Base-by-base conservation (phyloP, 2,113 vertebrate species). In the Nerophis lumbriciformis region DNA sequence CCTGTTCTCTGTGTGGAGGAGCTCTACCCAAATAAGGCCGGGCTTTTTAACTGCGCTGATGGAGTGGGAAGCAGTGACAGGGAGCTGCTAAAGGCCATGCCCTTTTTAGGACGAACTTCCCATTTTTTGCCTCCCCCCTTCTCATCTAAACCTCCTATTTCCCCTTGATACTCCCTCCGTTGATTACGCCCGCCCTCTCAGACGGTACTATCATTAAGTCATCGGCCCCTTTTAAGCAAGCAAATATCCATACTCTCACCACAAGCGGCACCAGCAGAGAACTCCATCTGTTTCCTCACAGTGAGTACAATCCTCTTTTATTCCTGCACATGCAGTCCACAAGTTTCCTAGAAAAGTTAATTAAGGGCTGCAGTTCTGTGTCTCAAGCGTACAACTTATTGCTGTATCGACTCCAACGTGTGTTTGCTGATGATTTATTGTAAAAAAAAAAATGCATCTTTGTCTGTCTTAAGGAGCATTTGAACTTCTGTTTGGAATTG, bases 1-100 rank as follows among this genome's bases (percentile, higher is more conserved):
- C 54, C 60, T 82, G 75, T 60, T 57, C 63, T 76, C 71, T 56
- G 48, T 70, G 54, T 53, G 59, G 64, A 77, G 11, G 66, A 55
- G 72, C 77, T 80, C 82, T 85, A 69, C 85, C 88, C 86, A 90
- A 90, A 89, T 89, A 90, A 90, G 88, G 88, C 82, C 65, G 70
- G 81, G 63, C 83, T 83, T 72, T 68, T 62, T n/a, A 65, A 78
- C 71, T 62, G 45, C 58, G 79, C 28, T 59, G 59, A 78, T 66
- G 65, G 72, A 73, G 77, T 51, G 55, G 66, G 56, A 53, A 66
- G 76, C 69, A 63, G 67, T 61, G 68, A 75, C 73, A 72, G 76
- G 62, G 75, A 84, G 77, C 75, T 68, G 83, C 78, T 71, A 86
- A 85, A 88, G 87, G 86, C 81, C 78, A 80, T 87, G 83, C 81